Percentiles rank a stretch among this genome's conserved stretches.
phyloP scores from a whole-genome alignment of 2,797 vertebrate species.

The Clarias laeviceps region DNA sequence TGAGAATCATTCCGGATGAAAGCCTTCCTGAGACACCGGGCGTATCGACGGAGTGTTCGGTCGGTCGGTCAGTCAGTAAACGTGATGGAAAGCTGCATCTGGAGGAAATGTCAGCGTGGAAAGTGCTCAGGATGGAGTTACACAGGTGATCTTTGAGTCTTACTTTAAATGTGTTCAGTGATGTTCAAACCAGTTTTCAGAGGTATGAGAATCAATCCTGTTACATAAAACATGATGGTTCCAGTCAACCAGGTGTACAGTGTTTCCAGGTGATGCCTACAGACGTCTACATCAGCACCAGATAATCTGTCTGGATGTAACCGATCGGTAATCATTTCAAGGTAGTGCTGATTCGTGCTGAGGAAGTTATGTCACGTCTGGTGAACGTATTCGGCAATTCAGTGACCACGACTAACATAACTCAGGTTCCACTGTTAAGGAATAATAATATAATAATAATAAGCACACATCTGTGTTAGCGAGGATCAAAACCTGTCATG shows the following conservation, averaged over 20 bases:
- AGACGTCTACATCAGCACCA: not conserved
- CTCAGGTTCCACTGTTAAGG: not conserved
- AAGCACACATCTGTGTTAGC: not conserved
- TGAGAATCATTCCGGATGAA: constrained; percentile 10
- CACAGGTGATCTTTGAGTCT: constrained; percentile 5
- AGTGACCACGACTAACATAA: not conserved
- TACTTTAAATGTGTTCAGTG: not conserved
- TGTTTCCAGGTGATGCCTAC: not conserved
- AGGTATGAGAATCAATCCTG: not conserved
- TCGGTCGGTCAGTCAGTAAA: not conserved
- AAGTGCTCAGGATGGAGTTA: not conserved
- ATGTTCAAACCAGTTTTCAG: not conserved
- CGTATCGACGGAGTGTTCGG: not conserved
- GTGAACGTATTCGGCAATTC: not conserved
- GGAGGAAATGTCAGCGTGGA: not conserved
- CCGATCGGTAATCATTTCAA: not conserved
- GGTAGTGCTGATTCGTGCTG: not conserved
- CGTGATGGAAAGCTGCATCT: not conserved
- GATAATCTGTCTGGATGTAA: not conserved
- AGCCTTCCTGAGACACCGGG: not conserved
- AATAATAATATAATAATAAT: no score
- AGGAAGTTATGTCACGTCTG: not conserved
- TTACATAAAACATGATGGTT: not conserved
- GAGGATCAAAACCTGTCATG: not conserved
- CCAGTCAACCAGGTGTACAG: not conserved